These are phyloP conservation scores for Pachycephus smyrnensis DNA, from an alignment of 2,888 invertebrate genomes.

Conservation along the genomic window DNA sequence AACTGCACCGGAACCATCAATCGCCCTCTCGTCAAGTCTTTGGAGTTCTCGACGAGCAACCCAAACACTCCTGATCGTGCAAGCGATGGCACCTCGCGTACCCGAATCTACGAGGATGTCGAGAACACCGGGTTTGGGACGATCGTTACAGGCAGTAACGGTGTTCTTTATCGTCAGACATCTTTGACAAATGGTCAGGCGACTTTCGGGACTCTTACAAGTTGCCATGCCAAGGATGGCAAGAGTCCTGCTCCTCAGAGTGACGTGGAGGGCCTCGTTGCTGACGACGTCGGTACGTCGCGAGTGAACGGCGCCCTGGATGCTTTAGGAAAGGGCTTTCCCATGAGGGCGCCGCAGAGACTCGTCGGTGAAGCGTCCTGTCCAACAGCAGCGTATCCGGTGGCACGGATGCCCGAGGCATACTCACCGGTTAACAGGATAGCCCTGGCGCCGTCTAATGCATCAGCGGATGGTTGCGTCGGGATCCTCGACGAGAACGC, in stretches of 20 bases:
- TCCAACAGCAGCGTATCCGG: slow-evolving; percentile 18
- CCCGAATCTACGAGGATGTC: slow-evolving; percentile 39
- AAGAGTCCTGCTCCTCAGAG: neutral
- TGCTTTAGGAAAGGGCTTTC: slow-evolving; percentile 17
- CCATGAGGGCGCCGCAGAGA: slow-evolving; percentile 23
- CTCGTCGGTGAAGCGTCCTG: slow-evolving; percentile 18
- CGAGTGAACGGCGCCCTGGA: slow-evolving; percentile 7
- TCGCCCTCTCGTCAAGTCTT: neutral
- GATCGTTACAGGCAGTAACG: slow-evolving; percentile 36
- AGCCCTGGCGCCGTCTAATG: neutral
- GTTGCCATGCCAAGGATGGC: neutral
- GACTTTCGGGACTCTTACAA: neutral
- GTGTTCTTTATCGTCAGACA: slow-evolving; percentile 1
- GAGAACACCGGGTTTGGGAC: slow-evolving; percentile 54
- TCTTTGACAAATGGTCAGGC: slow-evolving; percentile 31
- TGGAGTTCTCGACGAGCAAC: neutral
- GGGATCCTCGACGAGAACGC: slow-evolving; percentile 27
- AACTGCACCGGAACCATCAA: neutral
- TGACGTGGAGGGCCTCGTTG: neutral
- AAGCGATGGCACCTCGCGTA: neutral
- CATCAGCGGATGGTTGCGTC: slow-evolving; percentile 3
- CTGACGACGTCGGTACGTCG: slow-evolving; percentile 12
- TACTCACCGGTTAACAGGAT: slow-evolving; percentile 13
- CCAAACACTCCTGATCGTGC: neutral
- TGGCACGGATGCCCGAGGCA: slow-evolving; percentile 20